Conservation (phyloP, 2,888 invertebrate genomes). For the Drosophila setosimentum region DNA sequence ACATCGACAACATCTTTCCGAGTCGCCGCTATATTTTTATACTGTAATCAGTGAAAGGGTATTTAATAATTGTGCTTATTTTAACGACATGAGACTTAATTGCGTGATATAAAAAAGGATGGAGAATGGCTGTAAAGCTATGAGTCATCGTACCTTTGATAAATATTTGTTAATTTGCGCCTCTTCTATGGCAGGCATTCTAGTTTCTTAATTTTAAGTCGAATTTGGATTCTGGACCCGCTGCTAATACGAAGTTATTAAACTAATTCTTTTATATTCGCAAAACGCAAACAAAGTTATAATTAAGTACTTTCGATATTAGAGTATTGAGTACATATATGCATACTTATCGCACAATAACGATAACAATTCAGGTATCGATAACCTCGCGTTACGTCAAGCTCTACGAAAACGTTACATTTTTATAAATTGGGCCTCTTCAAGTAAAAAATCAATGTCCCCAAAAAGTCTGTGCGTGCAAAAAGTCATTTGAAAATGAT, state of each 20-base stretch:
- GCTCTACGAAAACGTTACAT: slow-evolving; percentile 11
- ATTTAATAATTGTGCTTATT: slow-evolving; percentile 16
- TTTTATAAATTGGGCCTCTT: not conserved
- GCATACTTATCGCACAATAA: slow-evolving; percentile 12
- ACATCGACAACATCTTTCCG: slow-evolving; percentile 89
- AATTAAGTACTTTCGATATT: slow-evolving; percentile 42
- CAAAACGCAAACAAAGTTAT: slow-evolving; percentile 56
- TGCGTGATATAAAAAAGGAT: slow-evolving; percentile 23
- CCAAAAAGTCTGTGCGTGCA: not conserved
- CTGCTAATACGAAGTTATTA: slow-evolving; percentile 8
- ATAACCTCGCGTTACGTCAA: slow-evolving; percentile 15
- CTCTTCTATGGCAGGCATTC: slow-evolving; percentile 85
- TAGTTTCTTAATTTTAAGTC: slow-evolving; percentile 18
- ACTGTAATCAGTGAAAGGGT: slow-evolving; percentile 86
- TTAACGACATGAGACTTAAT: slow-evolving; percentile 31
- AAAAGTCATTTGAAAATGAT: slow-evolving; percentile 26
- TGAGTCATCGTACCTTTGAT: slow-evolving; percentile 85
- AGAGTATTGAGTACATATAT: slow-evolving; percentile 40
- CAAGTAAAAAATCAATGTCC: not conserved
- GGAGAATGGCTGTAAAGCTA: slow-evolving; percentile 18
- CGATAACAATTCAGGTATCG: slow-evolving; percentile 30
- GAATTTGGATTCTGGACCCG: slow-evolving; percentile 22
- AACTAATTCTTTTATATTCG: slow-evolving; percentile 29
- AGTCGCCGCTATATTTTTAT: slow-evolving; percentile 89
- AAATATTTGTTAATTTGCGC: slow-evolving; percentile 86